Evolutionary conservation across 2,888 invertebrate species (phyloP), one percentile per base, ranked within the genome.

Genomic region (Phaedon cochleariae): DNA sequence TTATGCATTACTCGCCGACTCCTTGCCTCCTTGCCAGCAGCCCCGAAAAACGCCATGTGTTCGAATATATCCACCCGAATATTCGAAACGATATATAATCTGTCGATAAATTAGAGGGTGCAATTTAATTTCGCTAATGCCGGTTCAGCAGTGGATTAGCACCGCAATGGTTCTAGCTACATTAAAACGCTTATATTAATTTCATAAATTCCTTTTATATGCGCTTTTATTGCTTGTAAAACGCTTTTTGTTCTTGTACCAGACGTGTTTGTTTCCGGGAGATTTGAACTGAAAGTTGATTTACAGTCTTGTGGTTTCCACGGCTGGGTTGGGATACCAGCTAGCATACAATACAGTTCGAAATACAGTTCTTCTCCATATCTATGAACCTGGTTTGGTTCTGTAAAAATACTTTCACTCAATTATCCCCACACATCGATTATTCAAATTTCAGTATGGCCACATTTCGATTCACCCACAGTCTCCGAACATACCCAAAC

Each of bases 181-280:
- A 76, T 77, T 77, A 79, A 77, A 75, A 73, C 74, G 75, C 74
- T 80, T 80, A 80, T 80, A 80, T 80, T 80, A 80, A 80, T 80
- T 80, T 78, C 77, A 79, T 80, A 80, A 80, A 80, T 79, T 79
- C 74, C 74, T 76, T 77, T 77, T 75, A 73, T 71, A 70, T 73
- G 65, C 72, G 63, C 68, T 76, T 76, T 76, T 74, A 74, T 73
- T 69, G 70, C 72, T 73, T 70, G 71, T 71, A 72, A 62, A 59
- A 64, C 69, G 71, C n/a, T 68, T 73, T 74, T 69, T 70, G 70
- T 69, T 62, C 68, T 70, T 66, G 53, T 41, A 15, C 31, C 31
- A 34, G 41, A 26, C 26, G 26, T 26, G 26, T 26, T 26, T 26
- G 26, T 26, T 26, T 26, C 26, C 26, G 26, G 26, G 26, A 26